Evolutionary conservation across 1,140 invertebrate species (phyloP), one percentile per base, ranked within the genome.

Genomic region (Philaenus spumarius): DNA sequence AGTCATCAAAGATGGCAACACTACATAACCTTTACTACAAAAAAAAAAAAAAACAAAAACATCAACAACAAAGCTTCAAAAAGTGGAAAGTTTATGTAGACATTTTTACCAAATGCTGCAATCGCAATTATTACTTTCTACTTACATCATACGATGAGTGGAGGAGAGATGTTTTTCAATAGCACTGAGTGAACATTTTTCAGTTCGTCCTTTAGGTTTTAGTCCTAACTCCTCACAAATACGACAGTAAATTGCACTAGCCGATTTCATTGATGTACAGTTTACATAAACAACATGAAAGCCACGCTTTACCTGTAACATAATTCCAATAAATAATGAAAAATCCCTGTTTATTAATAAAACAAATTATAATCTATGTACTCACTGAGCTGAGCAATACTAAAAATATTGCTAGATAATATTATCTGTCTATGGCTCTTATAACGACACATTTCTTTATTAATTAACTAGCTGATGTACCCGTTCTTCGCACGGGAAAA

Each of bases 261-360:
- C 80, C 22, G 84, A 86, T 68, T 86, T 86, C 63, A 93, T 82
- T 43, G 82, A 80, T 37, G 89, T 92, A 66, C 90, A 94, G 71
- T 94, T 93, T 1, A 93, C 75, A 66, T 86, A 89, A 15, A 92
- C 78, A 60, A 80, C 75, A 63, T 81, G 81, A 37, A 84, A 80
- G n/a, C 77, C 74, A 55, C 76, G 69, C 52, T 75, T 74, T 34
- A 69, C 59, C 61, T 65, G 63, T 37, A 84, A 76, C 30, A 45
- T 40, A 47, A 60, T 15, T 15, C 14, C 9, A 62, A 55, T 51
- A 53, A 52, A 50, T 59, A 63, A 48, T 56, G 48, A 12, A 48
- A 43, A 54, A 43, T 34, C 14, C 24, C 5, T 30, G 14, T 3
- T 52, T 15, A 19, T 9, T 4, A 52, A 37, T 52, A 37, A 4